These are phyloP conservation scores for Ailuropoda melanoleuca DNA, from an alignment of 2,113 vertebrate species.

Conservation along the genomic window DNA sequence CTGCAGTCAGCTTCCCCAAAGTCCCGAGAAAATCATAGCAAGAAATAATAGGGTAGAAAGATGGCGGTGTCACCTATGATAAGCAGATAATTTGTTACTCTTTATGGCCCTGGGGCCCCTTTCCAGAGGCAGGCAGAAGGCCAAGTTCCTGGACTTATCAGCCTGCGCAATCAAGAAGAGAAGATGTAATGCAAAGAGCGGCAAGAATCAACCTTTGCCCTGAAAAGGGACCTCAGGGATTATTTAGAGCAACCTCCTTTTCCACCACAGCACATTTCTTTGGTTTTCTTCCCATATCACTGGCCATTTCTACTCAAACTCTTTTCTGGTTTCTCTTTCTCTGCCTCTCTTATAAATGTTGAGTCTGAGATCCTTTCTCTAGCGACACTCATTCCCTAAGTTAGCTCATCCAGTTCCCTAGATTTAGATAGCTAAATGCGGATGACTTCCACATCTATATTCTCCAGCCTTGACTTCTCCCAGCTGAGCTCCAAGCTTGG, in stretches of 20 bases:
- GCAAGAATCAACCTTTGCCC: neutral
- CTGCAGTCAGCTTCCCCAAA: constrained; percentile 36
- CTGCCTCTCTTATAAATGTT: neutral
- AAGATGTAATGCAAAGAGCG: neutral
- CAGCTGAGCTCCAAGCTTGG: neutral
- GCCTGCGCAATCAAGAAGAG: neutral
- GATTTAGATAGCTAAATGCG: neutral
- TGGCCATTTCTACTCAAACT: neutral
- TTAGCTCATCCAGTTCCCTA: neutral
- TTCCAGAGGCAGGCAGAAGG: neutral
- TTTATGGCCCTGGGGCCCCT: neutral
- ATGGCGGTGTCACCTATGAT: constrained; percentile 53
- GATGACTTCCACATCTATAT: neutral
- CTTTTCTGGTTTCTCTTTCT: neutral
- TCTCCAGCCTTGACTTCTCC: neutral
- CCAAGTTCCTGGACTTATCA: neutral
- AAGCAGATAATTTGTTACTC: constrained; percentile 74
- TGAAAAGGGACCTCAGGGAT: neutral
- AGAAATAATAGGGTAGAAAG: constrained; percentile 76
- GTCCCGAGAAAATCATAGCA: constrained; percentile 54
- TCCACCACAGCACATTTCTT: fast-evolving
- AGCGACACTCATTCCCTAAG: neutral
- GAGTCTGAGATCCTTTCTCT: neutral
- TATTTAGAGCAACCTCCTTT: neutral
- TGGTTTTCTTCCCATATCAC: neutral